Conservation (phyloP, 2,888 invertebrate species). For the Drosophila mayaguana region DNA sequence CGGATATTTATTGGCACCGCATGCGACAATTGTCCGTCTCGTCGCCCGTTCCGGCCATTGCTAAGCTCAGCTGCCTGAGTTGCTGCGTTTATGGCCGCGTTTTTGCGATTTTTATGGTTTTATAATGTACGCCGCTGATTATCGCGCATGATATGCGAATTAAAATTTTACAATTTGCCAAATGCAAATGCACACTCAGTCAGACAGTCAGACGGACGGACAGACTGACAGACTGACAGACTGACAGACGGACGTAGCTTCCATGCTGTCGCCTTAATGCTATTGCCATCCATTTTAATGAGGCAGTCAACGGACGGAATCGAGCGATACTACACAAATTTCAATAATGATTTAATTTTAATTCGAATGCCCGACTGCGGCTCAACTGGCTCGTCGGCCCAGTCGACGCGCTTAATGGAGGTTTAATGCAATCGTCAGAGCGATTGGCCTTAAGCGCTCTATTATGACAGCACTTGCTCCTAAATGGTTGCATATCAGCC, state of each 20-base stretch:
- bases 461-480: constrained; percentile 56
- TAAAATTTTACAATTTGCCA: constrained; percentile 79
- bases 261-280: constrained; percentile 32
- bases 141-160: constrained; percentile 80
- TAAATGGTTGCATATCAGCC: constrained; percentile 23
- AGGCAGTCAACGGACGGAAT: constrained; percentile 28
- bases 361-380: constrained; percentile 68
- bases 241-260: neutral
- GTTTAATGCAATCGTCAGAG: constrained; percentile 62
- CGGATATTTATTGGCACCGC: constrained; percentile 77
- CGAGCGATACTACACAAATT: constrained; percentile 61
- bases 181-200: constrained; percentile 63
- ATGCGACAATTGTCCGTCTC: constrained; percentile 72
- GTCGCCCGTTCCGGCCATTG: neutral
- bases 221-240: neutral
- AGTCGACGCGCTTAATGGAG: constrained; percentile 52
- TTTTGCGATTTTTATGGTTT: constrained; percentile 80
- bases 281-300: constrained; percentile 69
- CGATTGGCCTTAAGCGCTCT: constrained; percentile 66
- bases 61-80: constrained; percentile 17
- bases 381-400: constrained; percentile 4
- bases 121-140: constrained; percentile 81
- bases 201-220: too few relatives aligned
- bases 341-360: constrained; percentile 82
- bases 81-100: constrained; percentile 67